Conservation (phyloP, 2,113 vertebrate genomes). For the Emydura subglobosa region DNA sequence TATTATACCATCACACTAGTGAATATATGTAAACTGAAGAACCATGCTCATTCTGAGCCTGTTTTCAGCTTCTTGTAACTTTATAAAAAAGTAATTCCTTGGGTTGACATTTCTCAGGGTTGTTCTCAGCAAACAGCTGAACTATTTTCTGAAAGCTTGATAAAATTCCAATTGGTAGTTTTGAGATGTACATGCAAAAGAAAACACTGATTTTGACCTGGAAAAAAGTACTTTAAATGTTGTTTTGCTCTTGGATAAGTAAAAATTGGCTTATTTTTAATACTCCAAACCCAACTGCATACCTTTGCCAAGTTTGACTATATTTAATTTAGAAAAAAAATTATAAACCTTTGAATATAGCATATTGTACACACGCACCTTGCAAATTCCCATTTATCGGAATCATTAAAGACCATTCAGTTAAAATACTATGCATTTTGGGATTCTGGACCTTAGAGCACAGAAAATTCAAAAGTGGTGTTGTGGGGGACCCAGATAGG, state of each 20-base stretch:
- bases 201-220: neutral
- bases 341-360: neutral
- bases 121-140: neutral
- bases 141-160: neutral
- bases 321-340: neutral
- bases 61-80: neutral
- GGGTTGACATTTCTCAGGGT: neutral
- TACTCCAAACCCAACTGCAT: neutral
- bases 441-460: neutral
- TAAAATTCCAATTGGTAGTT: neutral
- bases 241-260: neutral
- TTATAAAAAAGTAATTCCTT: neutral
- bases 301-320: neutral
- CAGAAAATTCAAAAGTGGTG: neutral
- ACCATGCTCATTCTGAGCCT: neutral
- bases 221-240: neutral
- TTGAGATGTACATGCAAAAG: neutral
- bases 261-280: neutral
- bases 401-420: neutral
- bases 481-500: neutral
- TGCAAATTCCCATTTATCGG: neutral
- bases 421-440: neutral
- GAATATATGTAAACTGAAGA: neutral
- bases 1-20: slow-evolving; percentile 29
- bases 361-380: neutral